Percentiles rank a stretch among this genome's conserved stretches.
These are phyloP conservation scores for Serinus canaria DNA, from an alignment of 2,113 vertebrate genomes.

Conservation along the genomic window DNA sequence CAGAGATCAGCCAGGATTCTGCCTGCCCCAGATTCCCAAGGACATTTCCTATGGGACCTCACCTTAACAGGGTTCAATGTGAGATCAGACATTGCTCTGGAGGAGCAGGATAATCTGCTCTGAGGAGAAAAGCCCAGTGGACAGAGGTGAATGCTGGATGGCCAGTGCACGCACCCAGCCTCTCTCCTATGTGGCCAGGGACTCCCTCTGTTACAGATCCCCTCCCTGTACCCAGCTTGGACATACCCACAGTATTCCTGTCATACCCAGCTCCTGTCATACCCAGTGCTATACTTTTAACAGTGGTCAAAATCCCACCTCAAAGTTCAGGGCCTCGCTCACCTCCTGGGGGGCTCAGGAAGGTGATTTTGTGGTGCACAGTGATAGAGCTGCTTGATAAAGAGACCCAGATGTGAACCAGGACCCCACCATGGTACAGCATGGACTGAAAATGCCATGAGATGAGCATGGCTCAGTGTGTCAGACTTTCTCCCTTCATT, in stretches of 20 bases:
- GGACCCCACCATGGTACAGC: neutral
- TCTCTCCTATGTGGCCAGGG: neutral
- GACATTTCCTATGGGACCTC: neutral
- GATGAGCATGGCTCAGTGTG: rapidly evolving
- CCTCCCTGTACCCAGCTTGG: neutral
- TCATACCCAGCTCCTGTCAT: too few relatives aligned
- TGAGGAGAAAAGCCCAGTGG: neutral
- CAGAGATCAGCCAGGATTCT: neutral
- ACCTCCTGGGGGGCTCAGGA: neutral
- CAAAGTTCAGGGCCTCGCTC: neutral
- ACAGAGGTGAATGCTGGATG: neutral
- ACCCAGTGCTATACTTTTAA: neutral
- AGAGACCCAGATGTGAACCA: neutral
- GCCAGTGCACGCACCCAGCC: neutral
- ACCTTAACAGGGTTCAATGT: neutral
- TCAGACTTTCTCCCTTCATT: neutral
- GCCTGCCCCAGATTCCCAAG: neutral
- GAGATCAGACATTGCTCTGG: neutral
- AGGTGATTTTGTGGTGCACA: neutral
- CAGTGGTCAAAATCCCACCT: neutral
- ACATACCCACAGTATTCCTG: neutral
- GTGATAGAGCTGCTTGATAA: neutral
- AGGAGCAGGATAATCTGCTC: neutral
- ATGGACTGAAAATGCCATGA: neutral
- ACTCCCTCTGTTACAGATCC: neutral